Percentiles rank a stretch among this genome's conserved stretches.
Evolutionary conservation across 1,140 invertebrate species (phyloP).

Genomic region (Muscidifurax raptorellus): DNA sequence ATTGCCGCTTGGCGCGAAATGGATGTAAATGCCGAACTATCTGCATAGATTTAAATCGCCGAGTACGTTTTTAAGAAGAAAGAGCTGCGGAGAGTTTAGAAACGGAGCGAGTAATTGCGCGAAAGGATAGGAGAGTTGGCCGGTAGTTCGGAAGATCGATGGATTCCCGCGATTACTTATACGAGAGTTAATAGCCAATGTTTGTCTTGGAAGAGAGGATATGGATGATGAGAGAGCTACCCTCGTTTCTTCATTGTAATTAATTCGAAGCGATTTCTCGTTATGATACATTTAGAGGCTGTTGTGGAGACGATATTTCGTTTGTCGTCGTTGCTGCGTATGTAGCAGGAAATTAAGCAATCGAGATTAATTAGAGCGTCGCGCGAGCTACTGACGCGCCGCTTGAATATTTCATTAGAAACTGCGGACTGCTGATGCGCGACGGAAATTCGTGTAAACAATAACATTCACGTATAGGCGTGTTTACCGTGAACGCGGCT

Average conservation of each 20-base stretch:
- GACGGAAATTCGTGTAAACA: neutral
- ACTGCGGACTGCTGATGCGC: neutral
- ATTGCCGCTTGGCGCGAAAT: no score
- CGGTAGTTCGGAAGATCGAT: no score
- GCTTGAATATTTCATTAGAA: slow-evolving; percentile 32
- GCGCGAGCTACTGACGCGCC: neutral
- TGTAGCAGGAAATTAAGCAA: slow-evolving; percentile 20
- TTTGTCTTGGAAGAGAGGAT: no score
- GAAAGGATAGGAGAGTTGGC: no score
- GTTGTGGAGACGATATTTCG: neutral
- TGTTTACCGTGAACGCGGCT: no score
- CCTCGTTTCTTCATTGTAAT: neutral
- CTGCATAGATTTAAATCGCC: no score
- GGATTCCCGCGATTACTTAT: no score
- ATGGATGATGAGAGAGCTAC: neutral
- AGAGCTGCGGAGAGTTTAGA: no score
- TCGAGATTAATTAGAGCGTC: slow-evolving; percentile 8
- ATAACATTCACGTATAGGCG: neutral
- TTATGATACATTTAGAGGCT: slow-evolving; percentile 1
- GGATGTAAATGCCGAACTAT: no score
- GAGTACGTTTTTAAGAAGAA: no score
- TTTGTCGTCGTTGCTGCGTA: neutral
- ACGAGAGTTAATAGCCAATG: no score
- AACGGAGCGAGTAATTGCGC: no score
- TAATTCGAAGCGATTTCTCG: neutral